Evolutionary conservation across 53 echinoderm and acorn worm genomes (phyloP).

Genomic region (Pentamera pediparva): DNA sequence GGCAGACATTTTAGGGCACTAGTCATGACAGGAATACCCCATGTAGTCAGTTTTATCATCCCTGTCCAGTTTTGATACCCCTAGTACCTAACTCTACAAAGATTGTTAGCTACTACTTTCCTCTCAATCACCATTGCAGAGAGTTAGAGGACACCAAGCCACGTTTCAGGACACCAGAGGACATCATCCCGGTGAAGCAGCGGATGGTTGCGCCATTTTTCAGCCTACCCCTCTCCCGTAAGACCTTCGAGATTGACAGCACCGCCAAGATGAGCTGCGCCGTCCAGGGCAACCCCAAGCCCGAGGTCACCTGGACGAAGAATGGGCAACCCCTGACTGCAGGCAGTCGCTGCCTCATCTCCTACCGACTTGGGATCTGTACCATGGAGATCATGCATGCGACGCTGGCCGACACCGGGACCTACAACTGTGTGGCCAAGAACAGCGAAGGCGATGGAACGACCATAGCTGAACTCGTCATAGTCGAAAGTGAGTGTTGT

Average conservation of each 20-base stretch:
- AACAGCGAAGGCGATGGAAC: constrained; percentile 75
- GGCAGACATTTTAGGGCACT: too few species aligned
- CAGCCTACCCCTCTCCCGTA: constrained; percentile 99
- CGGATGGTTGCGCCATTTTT: constrained; percentile 64
- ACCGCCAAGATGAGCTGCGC: constrained; percentile 77
- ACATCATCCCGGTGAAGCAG: not conserved
- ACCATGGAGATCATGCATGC: constrained; percentile 59
- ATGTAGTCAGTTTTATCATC: too few species aligned
- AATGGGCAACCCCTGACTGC: constrained; percentile 66
- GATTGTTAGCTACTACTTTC: too few species aligned
- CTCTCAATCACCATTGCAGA: constrained; percentile 46
- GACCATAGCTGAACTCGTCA: constrained; percentile 79
- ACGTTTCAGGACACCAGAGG: not conserved
- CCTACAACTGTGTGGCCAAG: constrained; percentile 67
- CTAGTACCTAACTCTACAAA: too few species aligned
- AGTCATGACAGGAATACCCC: too few species aligned
- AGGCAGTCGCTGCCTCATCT: constrained; percentile 59
- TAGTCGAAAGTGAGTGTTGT: constrained; percentile 67
- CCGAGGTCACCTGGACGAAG: constrained; percentile 80
- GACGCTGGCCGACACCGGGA: constrained; percentile 70
- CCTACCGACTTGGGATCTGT: constrained; percentile 73
- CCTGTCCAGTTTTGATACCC: not conserved
- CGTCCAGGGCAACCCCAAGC: constrained; percentile 80
- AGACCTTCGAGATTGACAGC: constrained; percentile 69
- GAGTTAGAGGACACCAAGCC: constrained; percentile 31